Percentiles rank a stretch among this genome's conserved stretches.
phyloP scores from a whole-genome alignment of 2,113 vertebrate genomes.

The Galeopterus variegatus region DNA sequence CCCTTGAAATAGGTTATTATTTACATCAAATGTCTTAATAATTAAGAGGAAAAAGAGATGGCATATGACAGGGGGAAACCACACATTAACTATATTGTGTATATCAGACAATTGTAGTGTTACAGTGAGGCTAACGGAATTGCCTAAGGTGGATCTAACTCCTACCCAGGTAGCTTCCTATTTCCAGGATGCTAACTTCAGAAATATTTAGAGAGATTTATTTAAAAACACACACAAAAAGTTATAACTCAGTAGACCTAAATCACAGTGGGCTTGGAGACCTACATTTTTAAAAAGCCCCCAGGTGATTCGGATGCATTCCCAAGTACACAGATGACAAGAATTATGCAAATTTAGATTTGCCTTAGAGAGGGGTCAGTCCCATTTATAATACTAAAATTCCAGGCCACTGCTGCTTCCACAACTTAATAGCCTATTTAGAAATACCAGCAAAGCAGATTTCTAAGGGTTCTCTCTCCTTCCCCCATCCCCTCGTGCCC shows the following conservation, averaged over 20 bases:
- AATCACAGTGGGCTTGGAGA: background rate
- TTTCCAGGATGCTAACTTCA: background rate
- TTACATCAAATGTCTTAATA: background rate
- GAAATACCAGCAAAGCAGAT: background rate
- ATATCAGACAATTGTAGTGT: background rate
- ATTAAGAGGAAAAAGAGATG: background rate
- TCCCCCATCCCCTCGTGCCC: background rate
- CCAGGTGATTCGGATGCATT: background rate
- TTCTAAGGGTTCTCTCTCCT: background rate
- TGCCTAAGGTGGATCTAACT: background rate
- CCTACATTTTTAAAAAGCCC: conserved; percentile 27
- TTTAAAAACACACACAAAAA: background rate
- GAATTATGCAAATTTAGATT: background rate
- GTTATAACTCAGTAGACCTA: background rate
- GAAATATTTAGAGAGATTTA: conserved; percentile 22
- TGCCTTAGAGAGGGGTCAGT: background rate
- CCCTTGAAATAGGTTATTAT: background rate
- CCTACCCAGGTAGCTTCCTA: background rate
- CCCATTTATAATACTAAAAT: background rate
- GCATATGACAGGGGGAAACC: background rate
- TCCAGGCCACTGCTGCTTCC: background rate
- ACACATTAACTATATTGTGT: background rate
- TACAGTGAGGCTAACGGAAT: background rate
- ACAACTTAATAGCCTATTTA: background rate
- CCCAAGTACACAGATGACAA: background rate